These are phyloP conservation scores for Notarius quadriscutis DNA, from an alignment of 2,113 vertebrate species.

Conservation along the genomic window DNA sequence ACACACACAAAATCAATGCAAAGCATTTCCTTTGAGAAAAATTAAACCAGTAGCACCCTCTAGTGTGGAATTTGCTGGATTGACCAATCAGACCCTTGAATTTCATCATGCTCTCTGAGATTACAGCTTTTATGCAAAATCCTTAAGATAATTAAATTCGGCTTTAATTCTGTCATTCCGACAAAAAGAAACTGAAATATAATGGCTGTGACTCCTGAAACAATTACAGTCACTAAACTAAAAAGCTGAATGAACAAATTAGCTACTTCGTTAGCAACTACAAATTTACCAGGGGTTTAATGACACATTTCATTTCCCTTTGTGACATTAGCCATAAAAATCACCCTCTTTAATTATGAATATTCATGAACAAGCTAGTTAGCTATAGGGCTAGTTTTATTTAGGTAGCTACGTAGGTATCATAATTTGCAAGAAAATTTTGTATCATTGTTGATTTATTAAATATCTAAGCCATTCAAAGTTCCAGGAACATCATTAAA, in stretches of 20 bases:
- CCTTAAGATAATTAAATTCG: neutral
- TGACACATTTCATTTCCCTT: neutral
- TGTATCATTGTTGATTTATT: neutral
- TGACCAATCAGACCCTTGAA: neutral
- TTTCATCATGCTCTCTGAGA: neutral
- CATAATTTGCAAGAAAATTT: neutral
- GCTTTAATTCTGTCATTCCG: neutral
- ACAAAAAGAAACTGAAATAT: neutral
- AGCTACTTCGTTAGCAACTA: neutral
- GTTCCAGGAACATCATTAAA: neutral
- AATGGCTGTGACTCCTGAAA: neutral
- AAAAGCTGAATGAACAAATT: too few relatives aligned
- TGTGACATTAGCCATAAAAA: neutral
- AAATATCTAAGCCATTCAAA: neutral
- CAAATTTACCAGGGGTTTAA: neutral
- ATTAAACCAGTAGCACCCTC: neutral
- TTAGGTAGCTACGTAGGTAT: neutral
- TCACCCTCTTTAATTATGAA: neutral
- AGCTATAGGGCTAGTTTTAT: neutral
- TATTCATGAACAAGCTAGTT: neutral
- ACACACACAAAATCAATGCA: neutral
- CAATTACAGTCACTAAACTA: neutral
- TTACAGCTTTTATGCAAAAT: neutral
- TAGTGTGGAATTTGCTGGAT: neutral
- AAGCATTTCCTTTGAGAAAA: neutral